Conservation (phyloP, 2,797 vertebrate species). For the Micromesistius poutassou region DNA sequence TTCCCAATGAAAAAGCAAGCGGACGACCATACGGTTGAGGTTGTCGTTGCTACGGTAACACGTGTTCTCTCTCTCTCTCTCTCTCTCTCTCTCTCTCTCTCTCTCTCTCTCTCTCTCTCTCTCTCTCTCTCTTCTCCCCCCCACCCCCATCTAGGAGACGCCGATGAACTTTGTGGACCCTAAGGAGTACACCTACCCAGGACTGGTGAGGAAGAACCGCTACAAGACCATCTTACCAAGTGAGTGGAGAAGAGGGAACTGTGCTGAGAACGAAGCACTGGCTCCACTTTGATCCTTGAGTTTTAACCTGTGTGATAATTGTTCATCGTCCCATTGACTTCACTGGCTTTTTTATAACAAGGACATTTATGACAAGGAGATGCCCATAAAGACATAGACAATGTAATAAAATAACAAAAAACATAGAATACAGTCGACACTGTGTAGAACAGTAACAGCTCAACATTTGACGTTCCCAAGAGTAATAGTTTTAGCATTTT, state of each 20-base stretch:
- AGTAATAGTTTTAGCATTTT: background rate
- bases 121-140: background rate
- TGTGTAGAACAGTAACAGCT: too few relatives aligned
- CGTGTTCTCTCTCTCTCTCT: background rate
- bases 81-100: background rate
- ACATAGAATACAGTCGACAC: too few relatives aligned
- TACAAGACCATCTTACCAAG: constrained; percentile 99
- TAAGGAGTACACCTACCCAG: constrained; percentile 95
- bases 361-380: background rate
- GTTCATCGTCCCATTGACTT: too few relatives aligned
- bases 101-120: background rate
- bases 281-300: too few relatives aligned
- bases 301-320: background rate
- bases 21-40: too few relatives aligned
- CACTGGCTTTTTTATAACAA: too few relatives aligned
- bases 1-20: too few relatives aligned
- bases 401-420: too few relatives aligned
- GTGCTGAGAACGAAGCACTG: too few relatives aligned
- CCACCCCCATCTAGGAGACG: constrained; percentile 82
- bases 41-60: background rate
- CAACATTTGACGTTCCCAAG: too few relatives aligned
- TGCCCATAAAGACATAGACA: too few relatives aligned
- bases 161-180: constrained; percentile 99
- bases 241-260: constrained; percentile 69
- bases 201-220: constrained; percentile 96